Evolutionary conservation across 2,113 vertebrate species (phyloP).

Genomic region (Vanacampus margaritifer): DNA sequence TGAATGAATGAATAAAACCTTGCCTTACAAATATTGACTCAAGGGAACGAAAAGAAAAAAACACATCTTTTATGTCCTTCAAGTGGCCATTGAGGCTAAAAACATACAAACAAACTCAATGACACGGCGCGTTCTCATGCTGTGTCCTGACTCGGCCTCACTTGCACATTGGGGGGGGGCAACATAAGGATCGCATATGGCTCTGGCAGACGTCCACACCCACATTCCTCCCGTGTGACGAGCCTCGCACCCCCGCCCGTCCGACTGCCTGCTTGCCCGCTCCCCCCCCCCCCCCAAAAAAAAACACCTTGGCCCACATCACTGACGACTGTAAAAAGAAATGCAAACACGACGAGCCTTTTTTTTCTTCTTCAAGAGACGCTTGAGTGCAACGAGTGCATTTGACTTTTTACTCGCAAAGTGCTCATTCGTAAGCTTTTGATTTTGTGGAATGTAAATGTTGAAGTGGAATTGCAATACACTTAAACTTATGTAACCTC

Average conservation of each 20-base stretch:
- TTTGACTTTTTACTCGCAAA: too few species aligned
- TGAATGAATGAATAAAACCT: not conserved
- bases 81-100: not conserved
- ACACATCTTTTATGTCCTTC: not conserved
- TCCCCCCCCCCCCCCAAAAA: too few species aligned
- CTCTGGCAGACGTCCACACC: conserved; percentile 64
- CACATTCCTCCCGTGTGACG: conserved; percentile 70
- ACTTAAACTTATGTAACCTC: not conserved
- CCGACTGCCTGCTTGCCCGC: conserved; percentile 19
- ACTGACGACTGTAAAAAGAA: conserved; percentile 35
- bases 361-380: not conserved
- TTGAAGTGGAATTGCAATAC: too few species aligned
- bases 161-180: conserved; percentile 45
- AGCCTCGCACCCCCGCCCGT: conserved; percentile 26
- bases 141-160: conserved; percentile 64
- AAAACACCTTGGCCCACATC: too few species aligned
- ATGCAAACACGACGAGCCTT: not conserved
- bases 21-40: not conserved
- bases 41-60: not conserved
- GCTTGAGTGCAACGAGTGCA: too few species aligned
- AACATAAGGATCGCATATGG: conserved; percentile 72
- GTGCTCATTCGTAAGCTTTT: too few species aligned
- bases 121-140: conserved; percentile 36
- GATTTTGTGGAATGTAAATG: too few species aligned
- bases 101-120: not conserved